phyloP scores from a whole-genome alignment of 2,113 vertebrate genomes.

The Pelvicachromis taeniatus region DNA sequence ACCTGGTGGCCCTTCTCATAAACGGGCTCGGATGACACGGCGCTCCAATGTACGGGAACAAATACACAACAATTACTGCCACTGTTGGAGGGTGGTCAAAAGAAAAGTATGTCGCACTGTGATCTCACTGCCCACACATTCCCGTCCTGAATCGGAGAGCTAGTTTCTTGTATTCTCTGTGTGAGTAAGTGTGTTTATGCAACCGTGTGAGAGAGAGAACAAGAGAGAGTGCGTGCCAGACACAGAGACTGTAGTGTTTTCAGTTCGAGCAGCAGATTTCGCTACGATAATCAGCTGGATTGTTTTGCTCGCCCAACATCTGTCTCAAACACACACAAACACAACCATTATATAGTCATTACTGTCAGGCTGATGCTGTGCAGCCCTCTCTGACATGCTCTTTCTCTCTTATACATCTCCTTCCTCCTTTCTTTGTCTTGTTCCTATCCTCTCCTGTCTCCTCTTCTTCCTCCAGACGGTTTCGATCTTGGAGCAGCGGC shows the following conservation, averaged over 20 bases:
- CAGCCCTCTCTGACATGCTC: constrained; percentile 47
- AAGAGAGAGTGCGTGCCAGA: constrained; percentile 35
- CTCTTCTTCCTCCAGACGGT: constrained; percentile 62
- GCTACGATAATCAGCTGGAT: constrained; percentile 42
- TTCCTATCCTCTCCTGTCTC: not conserved
- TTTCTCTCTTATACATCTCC: constrained; percentile 26
- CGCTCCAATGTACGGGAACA: not conserved
- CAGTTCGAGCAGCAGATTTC: constrained; percentile 36
- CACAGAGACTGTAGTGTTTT: constrained; percentile 44
- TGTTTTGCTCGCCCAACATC: constrained; percentile 47
- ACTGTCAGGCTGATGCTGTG: constrained; percentile 53
- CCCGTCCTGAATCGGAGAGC: constrained; percentile 30
- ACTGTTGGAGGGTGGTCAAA: constrained; percentile 39
- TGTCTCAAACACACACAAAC: constrained; percentile 44
- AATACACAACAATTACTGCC: constrained; percentile 19
- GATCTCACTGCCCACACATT: constrained; percentile 60
- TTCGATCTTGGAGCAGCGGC: constrained; percentile 82
- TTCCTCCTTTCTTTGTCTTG: constrained; percentile 4
- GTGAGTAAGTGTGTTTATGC: constrained; percentile 45
- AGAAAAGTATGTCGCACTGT: constrained; percentile 49
- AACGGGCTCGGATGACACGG: not conserved
- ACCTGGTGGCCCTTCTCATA: not conserved
- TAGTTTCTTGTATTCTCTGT: constrained; percentile 36
- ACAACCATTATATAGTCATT: constrained; percentile 49
- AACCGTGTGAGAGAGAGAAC: constrained; percentile 22